Base-by-base conservation (phyloP, 2,888 invertebrate species). In the Diplolepis rosae region DNA sequence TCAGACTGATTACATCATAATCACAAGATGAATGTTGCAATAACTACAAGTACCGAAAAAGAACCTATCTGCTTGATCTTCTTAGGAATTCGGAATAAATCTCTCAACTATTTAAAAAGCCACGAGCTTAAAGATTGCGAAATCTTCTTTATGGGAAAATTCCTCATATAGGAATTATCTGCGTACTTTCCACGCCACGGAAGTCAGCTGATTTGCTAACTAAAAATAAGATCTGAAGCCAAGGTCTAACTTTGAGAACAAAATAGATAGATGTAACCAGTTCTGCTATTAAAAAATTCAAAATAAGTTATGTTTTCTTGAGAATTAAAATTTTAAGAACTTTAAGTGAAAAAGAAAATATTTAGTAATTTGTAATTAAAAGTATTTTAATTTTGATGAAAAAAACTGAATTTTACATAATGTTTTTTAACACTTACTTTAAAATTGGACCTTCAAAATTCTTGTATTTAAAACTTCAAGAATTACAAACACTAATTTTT, bases 181-280 rank as follows among this genome's bases (percentile, higher is more conserved):
- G 15, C 15, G 45, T 45, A 7, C 7, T 45, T 7, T 3, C 18
- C n/a, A 15, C 45, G 18, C 22, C 24, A 50, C 18, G 48, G 22
- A 50, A 22, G 50, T 50, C 50, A 50, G 50, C 22, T 50, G 50
- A 50, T 50, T 4, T 9, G 4, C 18, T 22, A 28, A 51, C 27
- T 51, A 28, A 51, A 51, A 51, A 51, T 51, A 51, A 27, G 27
- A 51, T 51, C 4, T 27, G 27, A 51, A 51, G n/a, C 9, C 51
- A 27, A 51, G 51, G 51, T 51, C n/a, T 28, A 4, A 51, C n/a
- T 51, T 51, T 51, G 13, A 28, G 51, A 51, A 51, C 13, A 51
- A 24, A 27, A 24, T 50, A 24, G 24, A 51, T 24, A 51, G 13
- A 27, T n/a, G n/a, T n/a, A n/a, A n/a, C n/a, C n/a, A n/a, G n/a